These are phyloP conservation scores for Mythimna lalbum DNA, from an alignment of 2,888 invertebrate genomes.

Conservation along the genomic window DNA sequence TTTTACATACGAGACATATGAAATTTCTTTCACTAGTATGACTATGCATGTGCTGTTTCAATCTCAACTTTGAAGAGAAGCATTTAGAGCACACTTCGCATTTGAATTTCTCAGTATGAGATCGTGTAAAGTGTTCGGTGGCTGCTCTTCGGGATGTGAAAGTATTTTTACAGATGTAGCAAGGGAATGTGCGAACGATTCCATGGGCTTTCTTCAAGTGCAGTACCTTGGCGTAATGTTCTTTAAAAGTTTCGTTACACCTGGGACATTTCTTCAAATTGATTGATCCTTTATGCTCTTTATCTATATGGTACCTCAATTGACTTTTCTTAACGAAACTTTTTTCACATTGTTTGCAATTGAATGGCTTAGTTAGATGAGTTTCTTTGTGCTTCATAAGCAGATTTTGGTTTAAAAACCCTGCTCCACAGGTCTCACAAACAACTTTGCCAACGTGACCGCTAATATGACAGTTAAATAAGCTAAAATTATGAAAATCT, in stretches of 20 bases:
- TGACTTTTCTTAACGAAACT: slow-evolving; percentile 83
- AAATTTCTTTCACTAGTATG: slow-evolving; percentile 81
- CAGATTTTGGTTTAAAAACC: slow-evolving; percentile 74
- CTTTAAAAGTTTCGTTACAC: slow-evolving; percentile 74
- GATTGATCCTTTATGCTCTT: slow-evolving; percentile 75
- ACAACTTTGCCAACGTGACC: slow-evolving; percentile 77
- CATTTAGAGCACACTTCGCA: slow-evolving; percentile 85
- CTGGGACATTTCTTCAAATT: slow-evolving; percentile 72
- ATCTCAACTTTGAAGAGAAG: slow-evolving; percentile 83
- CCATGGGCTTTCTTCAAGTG: slow-evolving; percentile 77
- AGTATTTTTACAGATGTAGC: slow-evolving; percentile 71
- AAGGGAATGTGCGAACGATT: slow-evolving; percentile 69
- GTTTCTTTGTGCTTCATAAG: slow-evolving; percentile 74
- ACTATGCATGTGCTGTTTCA: slow-evolving; percentile 82
- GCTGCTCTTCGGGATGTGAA: slow-evolving; percentile 72
- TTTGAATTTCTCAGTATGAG: slow-evolving; percentile 83
- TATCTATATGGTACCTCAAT: slow-evolving; percentile 82
- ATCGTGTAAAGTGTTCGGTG: slow-evolving; percentile 75
- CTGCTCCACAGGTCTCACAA: slow-evolving; percentile 79
- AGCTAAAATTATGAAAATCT: slow-evolving; percentile 70
- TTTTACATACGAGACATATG: slow-evolving; percentile 82
- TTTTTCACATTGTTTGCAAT: slow-evolving; percentile 80
- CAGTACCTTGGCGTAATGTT: slow-evolving; percentile 75
- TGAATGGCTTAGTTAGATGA: slow-evolving; percentile 67
- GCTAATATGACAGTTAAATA: slow-evolving; percentile 77